These are phyloP conservation scores for Brachionichthys hirsutus DNA, from an alignment of 2,113 vertebrate genomes.

Conservation along the genomic window DNA sequence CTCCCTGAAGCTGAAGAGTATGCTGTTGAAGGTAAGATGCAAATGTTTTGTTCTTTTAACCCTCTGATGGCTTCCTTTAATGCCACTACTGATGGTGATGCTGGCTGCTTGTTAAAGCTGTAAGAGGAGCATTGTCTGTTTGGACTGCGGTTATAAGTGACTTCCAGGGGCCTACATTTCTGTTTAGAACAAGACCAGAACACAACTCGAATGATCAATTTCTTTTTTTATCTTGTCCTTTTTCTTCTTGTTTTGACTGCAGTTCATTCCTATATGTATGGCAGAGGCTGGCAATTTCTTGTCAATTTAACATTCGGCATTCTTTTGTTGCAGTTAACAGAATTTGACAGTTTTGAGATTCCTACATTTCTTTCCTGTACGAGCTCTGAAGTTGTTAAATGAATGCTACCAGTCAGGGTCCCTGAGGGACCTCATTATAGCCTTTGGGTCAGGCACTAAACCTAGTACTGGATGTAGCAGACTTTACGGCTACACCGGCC, in stretches of 20 bases:
- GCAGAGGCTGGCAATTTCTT: too few species aligned
- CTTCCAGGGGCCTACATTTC: slow-evolving; percentile 69
- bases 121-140: slow-evolving; percentile 74
- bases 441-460: too few species aligned
- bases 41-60: slow-evolving; percentile 39
- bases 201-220: slow-evolving; percentile 33
- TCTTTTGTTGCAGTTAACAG: too few species aligned
- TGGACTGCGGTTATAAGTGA: slow-evolving; percentile 81
- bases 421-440: slow-evolving; percentile 22
- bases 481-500: not conserved
- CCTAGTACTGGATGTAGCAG: slow-evolving; percentile 2
- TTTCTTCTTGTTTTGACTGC: slow-evolving; percentile 44
- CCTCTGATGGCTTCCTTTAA: slow-evolving; percentile 43
- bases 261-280: not conserved
- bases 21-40: slow-evolving; percentile 79
- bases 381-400: slow-evolving; percentile 17
- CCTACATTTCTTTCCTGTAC: not conserved
- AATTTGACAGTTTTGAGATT: too few species aligned
- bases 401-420: slow-evolving; percentile 14
- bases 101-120: slow-evolving; percentile 51
- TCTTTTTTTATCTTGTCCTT: slow-evolving; percentile 40
- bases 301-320: too few species aligned
- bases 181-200: slow-evolving; percentile 18
- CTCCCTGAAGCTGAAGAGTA: slow-evolving; percentile 72
- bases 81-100: slow-evolving; percentile 54